These are phyloP conservation scores for Scomber colias DNA, from an alignment of 2,113 vertebrate genomes.

Conservation along the genomic window DNA sequence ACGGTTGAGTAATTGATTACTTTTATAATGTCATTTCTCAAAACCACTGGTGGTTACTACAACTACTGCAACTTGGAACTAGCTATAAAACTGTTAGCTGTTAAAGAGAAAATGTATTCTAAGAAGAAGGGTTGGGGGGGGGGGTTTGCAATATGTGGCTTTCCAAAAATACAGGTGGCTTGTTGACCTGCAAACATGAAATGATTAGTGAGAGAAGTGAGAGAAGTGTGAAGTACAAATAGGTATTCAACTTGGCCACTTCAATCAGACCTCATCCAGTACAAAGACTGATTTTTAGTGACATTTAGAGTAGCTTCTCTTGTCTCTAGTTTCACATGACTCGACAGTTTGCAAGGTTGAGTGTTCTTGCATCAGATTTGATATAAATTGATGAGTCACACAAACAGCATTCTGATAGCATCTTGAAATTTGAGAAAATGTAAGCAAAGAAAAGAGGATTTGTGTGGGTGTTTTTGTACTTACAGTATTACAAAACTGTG, in stretches of 20 bases:
- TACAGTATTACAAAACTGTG: slow-evolving; percentile 24
- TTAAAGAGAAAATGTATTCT: not conserved
- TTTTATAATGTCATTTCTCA: not conserved
- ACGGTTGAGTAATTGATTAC: not conserved
- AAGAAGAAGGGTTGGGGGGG: not conserved
- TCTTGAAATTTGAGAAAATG: slow-evolving; percentile 42
- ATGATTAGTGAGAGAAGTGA: not conserved
- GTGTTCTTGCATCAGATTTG: slow-evolving; percentile 17
- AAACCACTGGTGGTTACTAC: not conserved
- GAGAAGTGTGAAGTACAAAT: not conserved
- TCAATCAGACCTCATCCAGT: not conserved
- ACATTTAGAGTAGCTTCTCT: not conserved
- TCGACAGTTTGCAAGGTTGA: slow-evolving; percentile 33
- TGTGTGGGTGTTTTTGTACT: slow-evolving; percentile 18
- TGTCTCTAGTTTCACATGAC: slow-evolving; percentile 26
- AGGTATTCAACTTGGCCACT: slow-evolving; percentile 2
- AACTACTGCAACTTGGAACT: not conserved
- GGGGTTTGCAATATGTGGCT: not conserved
- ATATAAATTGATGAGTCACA: slow-evolving; percentile 38
- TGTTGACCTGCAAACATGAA: not conserved
- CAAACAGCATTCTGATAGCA: slow-evolving; percentile 13
- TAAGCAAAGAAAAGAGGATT: slow-evolving; percentile 18
- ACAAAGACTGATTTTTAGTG: slow-evolving; percentile 9
- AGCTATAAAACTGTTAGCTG: not conserved
- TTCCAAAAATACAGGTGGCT: not conserved